phyloP scores from a whole-genome alignment of 2,888 invertebrate species.

The Bellardia bayeri region DNA sequence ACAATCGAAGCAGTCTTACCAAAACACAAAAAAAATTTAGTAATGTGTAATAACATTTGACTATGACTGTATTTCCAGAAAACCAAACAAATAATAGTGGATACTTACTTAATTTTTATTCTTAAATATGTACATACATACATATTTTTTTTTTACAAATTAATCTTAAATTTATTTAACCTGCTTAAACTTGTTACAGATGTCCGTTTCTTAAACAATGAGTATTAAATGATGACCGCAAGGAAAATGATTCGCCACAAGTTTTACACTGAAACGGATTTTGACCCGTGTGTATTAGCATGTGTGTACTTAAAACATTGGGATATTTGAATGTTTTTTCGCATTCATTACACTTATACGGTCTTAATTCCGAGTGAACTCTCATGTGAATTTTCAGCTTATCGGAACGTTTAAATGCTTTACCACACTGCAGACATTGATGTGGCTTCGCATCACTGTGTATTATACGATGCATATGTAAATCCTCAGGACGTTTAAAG shows the following conservation, averaged over 20 bases:
- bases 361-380: conserved; percentile 77
- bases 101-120: background rate
- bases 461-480: conserved; percentile 88
- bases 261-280: conserved; percentile 69
- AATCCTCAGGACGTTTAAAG: conserved; percentile 87
- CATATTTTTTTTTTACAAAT: conserved; percentile 8
- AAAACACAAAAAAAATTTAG: too few relatives aligned
- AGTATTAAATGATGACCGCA: conserved; percentile 67
- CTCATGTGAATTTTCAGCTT: conserved; percentile 77
- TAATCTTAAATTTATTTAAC: conserved; percentile 3
- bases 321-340: conserved; percentile 87
- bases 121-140: background rate
- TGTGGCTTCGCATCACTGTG: conserved; percentile 78
- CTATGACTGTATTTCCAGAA: too few relatives aligned
- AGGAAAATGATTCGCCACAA: conserved; percentile 68
- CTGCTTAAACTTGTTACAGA: conserved; percentile 36
- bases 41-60: too few relatives aligned
- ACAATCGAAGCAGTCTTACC: too few relatives aligned
- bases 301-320: conserved; percentile 88
- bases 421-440: conserved; percentile 77
- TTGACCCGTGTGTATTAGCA: conserved; percentile 85
- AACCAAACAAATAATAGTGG: too few relatives aligned
- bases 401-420: conserved; percentile 78
- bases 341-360: conserved; percentile 87
- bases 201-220: conserved; percentile 70